Percentiles rank a stretch among this genome's conserved stretches.
Conservation (phyloP, 2,888 invertebrate species). For the Lasioglossum lativentre region DNA sequence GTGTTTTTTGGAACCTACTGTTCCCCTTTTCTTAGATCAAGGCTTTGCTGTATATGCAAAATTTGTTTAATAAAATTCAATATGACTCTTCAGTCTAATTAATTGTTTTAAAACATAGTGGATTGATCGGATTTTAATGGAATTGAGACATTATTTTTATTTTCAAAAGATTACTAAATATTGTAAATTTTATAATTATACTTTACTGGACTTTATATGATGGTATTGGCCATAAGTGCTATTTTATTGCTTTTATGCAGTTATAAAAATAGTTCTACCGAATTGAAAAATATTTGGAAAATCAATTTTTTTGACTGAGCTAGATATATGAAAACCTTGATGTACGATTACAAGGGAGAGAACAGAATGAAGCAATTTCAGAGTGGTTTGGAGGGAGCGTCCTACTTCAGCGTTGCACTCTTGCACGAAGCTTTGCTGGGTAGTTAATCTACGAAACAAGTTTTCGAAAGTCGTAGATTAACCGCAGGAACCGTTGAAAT, state of each 20-base stretch:
- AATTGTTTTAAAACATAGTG: too few species aligned
- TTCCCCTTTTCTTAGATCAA: too few species aligned
- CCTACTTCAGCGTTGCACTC: constrained; percentile 35
- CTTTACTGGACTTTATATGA: too few species aligned
- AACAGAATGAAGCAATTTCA: constrained; percentile 44
- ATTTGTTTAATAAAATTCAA: too few species aligned
- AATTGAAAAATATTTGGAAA: background rate
- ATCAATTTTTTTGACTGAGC: background rate
- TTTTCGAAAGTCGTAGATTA: constrained; percentile 52
- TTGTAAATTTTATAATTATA: too few species aligned
- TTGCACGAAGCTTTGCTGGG: constrained; percentile 25
- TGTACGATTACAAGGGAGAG: constrained; percentile 8
- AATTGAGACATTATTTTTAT: too few species aligned
- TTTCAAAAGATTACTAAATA: too few species aligned
- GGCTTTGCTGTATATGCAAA: too few species aligned
- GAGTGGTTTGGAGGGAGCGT: constrained; percentile 1
- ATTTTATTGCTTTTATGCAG: background rate
- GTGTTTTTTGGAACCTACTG: too few species aligned
- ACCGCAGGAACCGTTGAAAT: constrained; percentile 31
- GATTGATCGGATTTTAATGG: too few species aligned
- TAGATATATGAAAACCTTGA: background rate
- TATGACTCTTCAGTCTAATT: too few species aligned
- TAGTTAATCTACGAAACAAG: constrained; percentile 39
- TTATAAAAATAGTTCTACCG: background rate
- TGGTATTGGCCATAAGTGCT: background rate